phyloP scores from a whole-genome alignment of 2,888 invertebrate genomes.

The Nephrotoma appendiculata region DNA sequence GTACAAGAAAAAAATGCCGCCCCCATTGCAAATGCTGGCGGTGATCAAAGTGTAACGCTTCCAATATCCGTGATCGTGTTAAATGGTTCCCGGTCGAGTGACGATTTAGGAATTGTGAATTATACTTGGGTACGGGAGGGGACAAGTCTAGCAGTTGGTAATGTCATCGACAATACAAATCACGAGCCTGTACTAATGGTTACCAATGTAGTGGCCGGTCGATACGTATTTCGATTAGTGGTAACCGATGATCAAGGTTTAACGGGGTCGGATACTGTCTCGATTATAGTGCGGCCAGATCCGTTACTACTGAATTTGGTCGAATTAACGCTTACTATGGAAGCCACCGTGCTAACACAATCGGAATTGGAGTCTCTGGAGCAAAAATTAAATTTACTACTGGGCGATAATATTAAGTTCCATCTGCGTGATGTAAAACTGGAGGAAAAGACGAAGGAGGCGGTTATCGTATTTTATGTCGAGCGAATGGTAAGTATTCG shows the following conservation, averaged over 20 bases:
- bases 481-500: slow-evolving; percentile 36
- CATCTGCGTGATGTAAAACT: slow-evolving; percentile 41
- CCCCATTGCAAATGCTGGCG: slow-evolving; percentile 80
- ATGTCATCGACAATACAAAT: slow-evolving; percentile 62
- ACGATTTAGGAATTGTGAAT: slow-evolving; percentile 71
- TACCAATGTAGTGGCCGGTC: slow-evolving; percentile 72
- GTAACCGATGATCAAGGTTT: slow-evolving; percentile 84
- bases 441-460: slow-evolving; percentile 45
- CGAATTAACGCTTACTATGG: slow-evolving; percentile 66
- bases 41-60: slow-evolving; percentile 60
- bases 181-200: slow-evolving; percentile 62
- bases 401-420: slow-evolving; percentile 56
- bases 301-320: slow-evolving; percentile 59
- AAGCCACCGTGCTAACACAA: slow-evolving; percentile 49
- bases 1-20: slow-evolving; percentile 82
- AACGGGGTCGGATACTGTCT: slow-evolving; percentile 66
- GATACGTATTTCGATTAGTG: slow-evolving; percentile 77
- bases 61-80: slow-evolving; percentile 63
- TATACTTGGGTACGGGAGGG: slow-evolving; percentile 74
- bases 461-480: slow-evolving; percentile 54
- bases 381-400: slow-evolving; percentile 63
- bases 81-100: slow-evolving; percentile 73
- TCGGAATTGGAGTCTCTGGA: slow-evolving; percentile 50
- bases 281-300: slow-evolving; percentile 68
- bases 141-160: slow-evolving; percentile 68